A percentile compares a stretch with the other conserved stretches of the same genome.
Conservation (phyloP, 2,113 vertebrate species). For the Tympanuchus pallidicinctus region DNA sequence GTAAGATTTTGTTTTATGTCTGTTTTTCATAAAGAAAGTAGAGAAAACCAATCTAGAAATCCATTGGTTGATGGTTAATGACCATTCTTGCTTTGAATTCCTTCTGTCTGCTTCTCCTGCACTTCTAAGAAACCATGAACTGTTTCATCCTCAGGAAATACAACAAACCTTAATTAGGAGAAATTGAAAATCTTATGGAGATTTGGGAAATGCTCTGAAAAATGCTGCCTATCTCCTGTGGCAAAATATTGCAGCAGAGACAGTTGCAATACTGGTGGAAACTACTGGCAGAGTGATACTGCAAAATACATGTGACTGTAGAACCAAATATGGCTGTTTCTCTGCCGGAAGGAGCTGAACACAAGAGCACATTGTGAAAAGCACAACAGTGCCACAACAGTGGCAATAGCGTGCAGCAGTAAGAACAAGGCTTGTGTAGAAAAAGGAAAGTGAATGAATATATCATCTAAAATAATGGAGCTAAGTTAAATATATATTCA, state of each 20-base stretch:
- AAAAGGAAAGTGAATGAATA: neutral
- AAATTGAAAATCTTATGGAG: conserved; percentile 20
- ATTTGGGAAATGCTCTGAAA: conserved; percentile 50
- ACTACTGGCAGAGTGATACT: neutral
- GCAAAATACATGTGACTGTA: neutral
- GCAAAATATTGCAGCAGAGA: conserved; percentile 22
- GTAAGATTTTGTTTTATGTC: neutral
- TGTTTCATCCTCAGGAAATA: neutral
- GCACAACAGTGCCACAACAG: neutral
- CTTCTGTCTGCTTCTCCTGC: neutral
- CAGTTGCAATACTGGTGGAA: neutral
- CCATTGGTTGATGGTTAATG: neutral
- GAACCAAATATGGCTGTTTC: neutral
- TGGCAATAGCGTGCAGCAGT: neutral
- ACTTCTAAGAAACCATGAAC: neutral
- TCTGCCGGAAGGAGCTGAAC: neutral
- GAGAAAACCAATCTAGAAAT: neutral
- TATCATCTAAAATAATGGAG: neutral
- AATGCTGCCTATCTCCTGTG: neutral
- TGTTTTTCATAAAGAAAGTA: neutral
- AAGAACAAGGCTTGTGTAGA: neutral
- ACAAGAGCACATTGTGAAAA: neutral
- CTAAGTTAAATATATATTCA: neutral
- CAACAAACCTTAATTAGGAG: neutral
- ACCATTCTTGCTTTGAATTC: neutral